Base-by-base conservation (phyloP, 2,888 invertebrate genomes). In the Yponomeuta evonymella region DNA sequence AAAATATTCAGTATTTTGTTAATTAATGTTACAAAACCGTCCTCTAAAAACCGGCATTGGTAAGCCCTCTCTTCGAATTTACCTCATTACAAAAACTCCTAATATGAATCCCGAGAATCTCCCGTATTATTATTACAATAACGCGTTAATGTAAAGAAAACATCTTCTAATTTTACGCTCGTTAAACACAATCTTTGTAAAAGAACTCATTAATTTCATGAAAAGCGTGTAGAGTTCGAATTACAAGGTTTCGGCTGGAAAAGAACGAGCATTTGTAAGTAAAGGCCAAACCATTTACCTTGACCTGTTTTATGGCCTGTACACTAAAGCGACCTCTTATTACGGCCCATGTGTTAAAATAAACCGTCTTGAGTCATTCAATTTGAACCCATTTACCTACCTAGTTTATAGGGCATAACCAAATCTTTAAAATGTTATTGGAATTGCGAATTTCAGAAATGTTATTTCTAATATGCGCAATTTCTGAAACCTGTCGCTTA, bases 191-290 rank as follows among this genome's bases (percentile, higher is more conserved):
- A 68, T 68, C 48, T n/a, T 30, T 15, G 51, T 68, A 51, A 51
- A 30, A 68, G 30, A 68, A 68, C 48, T 51, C 51, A 48, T 51
- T 51, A 51, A 68, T 51, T 68, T 29, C 36, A 23, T 51, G 29
- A 51, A 68, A 51, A 68, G 68, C 68, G 68, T 68, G 68, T 68
- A 51, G 8, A 48, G 51, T 68, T 68, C 30, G 15, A 51, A 68
- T 68, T 68, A 68, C 68, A 68, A 68, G 68, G 68, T 68, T 51
- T 68, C 51, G 51, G 68, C 9, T 68, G 67, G 10, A 51, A 68
- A 67, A 10, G 15, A 68, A 68, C 12, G 68, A 68, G 29, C 68
- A 68, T 68, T 67, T n/a, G 67, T 36, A 65, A 33, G 51, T 51
- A 68, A 68, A 68, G 68, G 68, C 51, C 51, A 68, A 29, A 67